Evolutionary conservation across 2,113 vertebrate species (phyloP).

Genomic region (Platanista minor): DNA sequence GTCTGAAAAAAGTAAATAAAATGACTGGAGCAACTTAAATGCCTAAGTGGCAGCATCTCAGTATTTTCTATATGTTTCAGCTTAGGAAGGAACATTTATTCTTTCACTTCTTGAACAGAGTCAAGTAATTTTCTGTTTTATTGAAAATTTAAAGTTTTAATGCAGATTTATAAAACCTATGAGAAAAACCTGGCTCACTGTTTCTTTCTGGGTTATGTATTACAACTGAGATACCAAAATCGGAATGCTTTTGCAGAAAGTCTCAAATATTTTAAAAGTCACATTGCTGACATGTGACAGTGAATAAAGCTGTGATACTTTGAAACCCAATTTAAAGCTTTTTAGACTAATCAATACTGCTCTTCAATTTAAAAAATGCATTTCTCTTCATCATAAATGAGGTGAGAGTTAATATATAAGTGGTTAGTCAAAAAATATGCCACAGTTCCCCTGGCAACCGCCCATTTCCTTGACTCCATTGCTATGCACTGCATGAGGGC

Average conservation of each 20-base stretch:
- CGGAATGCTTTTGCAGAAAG: not conserved
- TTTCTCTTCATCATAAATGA: constrained; percentile 38
- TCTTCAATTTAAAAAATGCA: constrained; percentile 23
- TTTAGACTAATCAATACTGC: not conserved
- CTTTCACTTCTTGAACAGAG: not conserved
- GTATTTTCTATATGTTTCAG: not conserved
- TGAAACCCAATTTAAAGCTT: not conserved
- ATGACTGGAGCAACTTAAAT: not conserved
- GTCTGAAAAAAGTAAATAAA: constrained; percentile 9
- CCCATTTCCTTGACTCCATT: constrained; percentile 34
- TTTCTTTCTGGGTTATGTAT: not conserved
- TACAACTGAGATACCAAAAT: not conserved
- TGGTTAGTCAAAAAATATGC: not conserved
- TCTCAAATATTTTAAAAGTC: constrained; percentile 27
- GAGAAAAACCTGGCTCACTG: not conserved
- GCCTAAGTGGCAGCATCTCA: not conserved
- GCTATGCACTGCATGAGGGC: not conserved
- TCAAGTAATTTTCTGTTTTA: not conserved
- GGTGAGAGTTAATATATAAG: not conserved
- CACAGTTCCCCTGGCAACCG: not conserved
- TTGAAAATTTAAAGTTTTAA: constrained; percentile 28
- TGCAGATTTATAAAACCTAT: not conserved
- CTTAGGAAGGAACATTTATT: not conserved
- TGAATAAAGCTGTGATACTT: constrained; percentile 9
- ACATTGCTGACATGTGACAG: not conserved